phyloP scores from a whole-genome alignment of 1,140 invertebrate species.

The Drosophila triauraria region DNA sequence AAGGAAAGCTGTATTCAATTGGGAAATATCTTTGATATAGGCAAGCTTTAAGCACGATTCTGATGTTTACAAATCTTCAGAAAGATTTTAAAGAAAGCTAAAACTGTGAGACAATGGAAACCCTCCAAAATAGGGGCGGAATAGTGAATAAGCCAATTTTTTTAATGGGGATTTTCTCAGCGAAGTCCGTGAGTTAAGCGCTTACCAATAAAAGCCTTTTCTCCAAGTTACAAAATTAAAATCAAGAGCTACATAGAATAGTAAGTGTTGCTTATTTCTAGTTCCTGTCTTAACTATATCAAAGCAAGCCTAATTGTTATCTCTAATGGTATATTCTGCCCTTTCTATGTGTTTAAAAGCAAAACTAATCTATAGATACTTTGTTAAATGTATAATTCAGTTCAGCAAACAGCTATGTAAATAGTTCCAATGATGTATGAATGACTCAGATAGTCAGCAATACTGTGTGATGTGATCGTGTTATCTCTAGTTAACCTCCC shows the following conservation, averaged over 20 bases:
- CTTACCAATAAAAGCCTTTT: no score
- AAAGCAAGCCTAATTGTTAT: not conserved
- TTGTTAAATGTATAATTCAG: slow-evolving; percentile 4
- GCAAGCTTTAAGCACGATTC: not conserved
- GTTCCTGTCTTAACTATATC: not conserved
- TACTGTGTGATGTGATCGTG: slow-evolving; percentile 42
- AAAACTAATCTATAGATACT: not conserved
- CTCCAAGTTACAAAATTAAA: no score
- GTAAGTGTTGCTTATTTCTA: not conserved
- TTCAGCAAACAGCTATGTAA: slow-evolving; percentile 10
- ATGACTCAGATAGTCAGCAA: slow-evolving; percentile 4
- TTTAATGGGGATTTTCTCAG: no score
- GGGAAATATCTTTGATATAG: not conserved
- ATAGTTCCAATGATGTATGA: not conserved
- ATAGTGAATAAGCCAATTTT: no score
- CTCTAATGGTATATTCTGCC: not conserved
- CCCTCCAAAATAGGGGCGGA: not conserved
- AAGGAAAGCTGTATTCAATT: not conserved
- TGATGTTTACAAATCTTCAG: not conserved
- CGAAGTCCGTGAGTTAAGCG: not conserved
- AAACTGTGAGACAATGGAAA: not conserved
- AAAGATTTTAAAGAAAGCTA: not conserved
- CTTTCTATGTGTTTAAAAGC: not conserved
- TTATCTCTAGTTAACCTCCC: not conserved
- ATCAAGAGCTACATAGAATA: no score